Conservation (phyloP, 1,140 invertebrate species). For the Drosophila sucinea region DNA sequence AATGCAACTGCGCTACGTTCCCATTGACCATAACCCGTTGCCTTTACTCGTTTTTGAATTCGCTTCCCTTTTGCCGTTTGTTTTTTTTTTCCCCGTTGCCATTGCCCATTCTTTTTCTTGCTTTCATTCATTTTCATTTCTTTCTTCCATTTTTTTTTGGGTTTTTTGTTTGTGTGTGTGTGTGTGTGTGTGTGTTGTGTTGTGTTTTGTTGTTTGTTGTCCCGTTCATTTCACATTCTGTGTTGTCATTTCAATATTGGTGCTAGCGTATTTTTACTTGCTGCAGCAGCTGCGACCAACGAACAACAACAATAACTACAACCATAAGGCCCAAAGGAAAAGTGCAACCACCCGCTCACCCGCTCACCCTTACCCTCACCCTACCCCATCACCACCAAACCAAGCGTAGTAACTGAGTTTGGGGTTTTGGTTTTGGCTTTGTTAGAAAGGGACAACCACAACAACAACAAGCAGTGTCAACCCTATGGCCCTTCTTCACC, state of each 20-base stretch:
- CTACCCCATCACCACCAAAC: conserved; percentile 13
- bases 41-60: neutral
- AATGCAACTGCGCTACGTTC: conserved; percentile 71
- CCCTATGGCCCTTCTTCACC: neutral
- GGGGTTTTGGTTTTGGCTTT: conserved; percentile 49
- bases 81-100: neutral
- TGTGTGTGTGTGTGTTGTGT: neutral
- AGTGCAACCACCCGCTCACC: conserved; percentile 23
- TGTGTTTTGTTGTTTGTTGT: neutral
- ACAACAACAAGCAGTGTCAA: conserved; percentile 3
- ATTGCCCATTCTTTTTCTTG: conserved; percentile 13
- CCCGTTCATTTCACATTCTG: conserved; percentile 32
- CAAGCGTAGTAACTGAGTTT: conserved; percentile 68
- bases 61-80: neutral
- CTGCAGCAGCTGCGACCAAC: conserved; percentile 68
- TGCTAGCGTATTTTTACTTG: conserved; percentile 75
- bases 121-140: conserved; percentile 19
- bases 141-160: neutral
- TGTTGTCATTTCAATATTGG: conserved; percentile 81
- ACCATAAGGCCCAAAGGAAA: conserved; percentile 37
- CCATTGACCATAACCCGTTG: conserved; percentile 30
- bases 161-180: neutral
- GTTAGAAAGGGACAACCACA: conserved; percentile 41
- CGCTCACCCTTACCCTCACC: neutral
- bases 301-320: conserved; percentile 53